Evolutionary conservation across 2,113 vertebrate genomes (phyloP), one percentile per base, ranked within the genome.

Genomic region (Megaleporinus macrocephalus): DNA sequence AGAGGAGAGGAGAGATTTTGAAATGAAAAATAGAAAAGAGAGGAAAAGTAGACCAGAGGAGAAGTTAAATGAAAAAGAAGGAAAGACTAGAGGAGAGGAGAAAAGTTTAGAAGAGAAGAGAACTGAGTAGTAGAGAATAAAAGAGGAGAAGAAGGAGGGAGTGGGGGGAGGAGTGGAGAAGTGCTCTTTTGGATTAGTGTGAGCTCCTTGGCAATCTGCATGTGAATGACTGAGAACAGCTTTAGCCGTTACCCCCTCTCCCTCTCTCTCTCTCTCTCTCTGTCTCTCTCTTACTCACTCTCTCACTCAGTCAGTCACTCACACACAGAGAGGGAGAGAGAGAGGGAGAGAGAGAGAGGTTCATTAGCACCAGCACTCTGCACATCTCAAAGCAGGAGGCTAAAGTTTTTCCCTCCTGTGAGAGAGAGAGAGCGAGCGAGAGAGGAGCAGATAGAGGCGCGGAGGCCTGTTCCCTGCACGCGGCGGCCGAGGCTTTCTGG

Each of bases 171-270:
- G 78, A 74, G 87, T 79, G 77, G 84, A 41, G 82, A 82, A 85
- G 86, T 88, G 55, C 84, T 89, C 88, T 84, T 82, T 79, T 83
- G 91, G 92, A 92, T 93, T 92, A 92, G 91, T 90, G 89, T 86
- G 90, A 93, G 92, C 92, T 92, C 51, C 92, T 92, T 89, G 84
- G 86, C 82, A 44, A 93, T 94, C 92, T 94, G 90, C 94, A 94
- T 94, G 89, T 94, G 91, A 94, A 94, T 93, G 90, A 91, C 82
- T 16, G 63, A 88, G 86, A 88, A 87, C 90, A 91, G 89, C 89
- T 90, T 90, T 85, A 90, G 88, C 88, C 80, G 81, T 84, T 88
- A 86, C 80, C 88, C 79, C 84, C 86, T 69, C 78, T 16, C 80
- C 33, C 83, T 68, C 85, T 44, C 70, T 57, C 73, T 59, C 71